Conservation (phyloP, 2,113 vertebrate species). For the Dunckerocampus dactyliophorus region DNA sequence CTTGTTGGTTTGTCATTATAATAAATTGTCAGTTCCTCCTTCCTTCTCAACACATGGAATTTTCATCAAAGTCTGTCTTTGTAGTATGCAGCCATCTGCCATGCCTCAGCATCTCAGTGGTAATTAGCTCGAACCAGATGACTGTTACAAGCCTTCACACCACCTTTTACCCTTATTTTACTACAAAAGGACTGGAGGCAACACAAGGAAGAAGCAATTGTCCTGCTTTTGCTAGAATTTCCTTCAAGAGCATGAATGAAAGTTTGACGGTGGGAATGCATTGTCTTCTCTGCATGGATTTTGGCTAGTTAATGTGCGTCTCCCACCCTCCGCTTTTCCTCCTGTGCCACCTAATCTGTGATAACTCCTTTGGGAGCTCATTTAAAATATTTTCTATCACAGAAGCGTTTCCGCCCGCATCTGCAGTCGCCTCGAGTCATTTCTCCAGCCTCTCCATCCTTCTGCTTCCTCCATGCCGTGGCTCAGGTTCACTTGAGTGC, state of each 20-base stretch:
- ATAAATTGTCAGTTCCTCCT: constrained; percentile 22
- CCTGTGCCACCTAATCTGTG: constrained; percentile 29
- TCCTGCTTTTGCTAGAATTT: not conserved
- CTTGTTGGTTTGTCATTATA: constrained; percentile 38
- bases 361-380: constrained; percentile 42
- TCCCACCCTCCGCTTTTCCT: constrained; percentile 9
- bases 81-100: constrained; percentile 44
- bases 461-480: constrained; percentile 24
- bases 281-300: constrained; percentile 29
- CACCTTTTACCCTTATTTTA: constrained; percentile 1
- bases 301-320: constrained; percentile 10
- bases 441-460: constrained; percentile 19
- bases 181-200: not conserved
- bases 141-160: constrained; percentile 5
- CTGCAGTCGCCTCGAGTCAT: constrained; percentile 25
- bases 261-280: constrained; percentile 16
- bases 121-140: constrained; percentile 40
- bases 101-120: constrained; percentile 13
- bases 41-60: constrained; percentile 26
- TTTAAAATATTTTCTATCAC: constrained; percentile 39
- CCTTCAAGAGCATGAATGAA: not conserved
- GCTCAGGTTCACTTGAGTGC: constrained; percentile 28
- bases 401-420: constrained; percentile 17
- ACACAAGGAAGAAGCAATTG: not conserved
- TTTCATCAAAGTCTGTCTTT: constrained; percentile 31